Percentiles rank a stretch among this genome's conserved stretches.
Evolutionary conservation across 2,888 invertebrate species (phyloP).

Genomic region (Leptopilina myrica): DNA sequence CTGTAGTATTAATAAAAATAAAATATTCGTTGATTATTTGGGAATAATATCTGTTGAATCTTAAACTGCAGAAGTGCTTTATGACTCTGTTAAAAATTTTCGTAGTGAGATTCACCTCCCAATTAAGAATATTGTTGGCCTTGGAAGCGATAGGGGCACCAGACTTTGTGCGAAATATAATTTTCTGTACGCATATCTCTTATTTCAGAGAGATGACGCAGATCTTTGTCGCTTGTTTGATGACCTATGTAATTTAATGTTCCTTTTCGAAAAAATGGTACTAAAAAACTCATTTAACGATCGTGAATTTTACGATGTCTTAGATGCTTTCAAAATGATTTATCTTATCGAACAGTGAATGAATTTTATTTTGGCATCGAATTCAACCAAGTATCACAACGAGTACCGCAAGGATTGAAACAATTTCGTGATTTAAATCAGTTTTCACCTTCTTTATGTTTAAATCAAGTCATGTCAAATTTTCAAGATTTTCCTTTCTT

Average conservation of each 20-base stretch:
- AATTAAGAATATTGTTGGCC: neutral
- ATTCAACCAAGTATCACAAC: neutral
- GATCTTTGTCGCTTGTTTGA: constrained; percentile 42
- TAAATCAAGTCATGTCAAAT: constrained; percentile 5
- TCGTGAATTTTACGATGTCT: no score
- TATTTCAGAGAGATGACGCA: constrained; percentile 45
- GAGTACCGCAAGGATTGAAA: neutral
- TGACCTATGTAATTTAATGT: constrained; percentile 17
- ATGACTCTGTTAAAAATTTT: no score
- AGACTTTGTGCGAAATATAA: constrained; percentile 56
- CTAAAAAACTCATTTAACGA: no score
- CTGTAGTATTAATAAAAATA: no score
- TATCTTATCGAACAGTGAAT: no score
- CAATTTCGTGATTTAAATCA: neutral
- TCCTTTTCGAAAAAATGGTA: neutral
- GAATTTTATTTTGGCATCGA: no score
- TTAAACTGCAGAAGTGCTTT: no score
- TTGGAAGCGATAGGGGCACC: constrained; percentile 56
- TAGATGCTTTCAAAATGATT: no score
- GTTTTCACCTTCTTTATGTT: neutral
- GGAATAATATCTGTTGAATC: no score
- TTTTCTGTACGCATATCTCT: constrained; percentile 54
- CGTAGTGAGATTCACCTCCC: no score
- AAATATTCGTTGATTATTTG: no score
- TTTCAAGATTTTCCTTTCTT: constrained; percentile 41